Percentiles rank a stretch among this genome's conserved stretches.
phyloP scores from a whole-genome alignment of 2,797 vertebrate species.

The Graptemys geographica region DNA sequence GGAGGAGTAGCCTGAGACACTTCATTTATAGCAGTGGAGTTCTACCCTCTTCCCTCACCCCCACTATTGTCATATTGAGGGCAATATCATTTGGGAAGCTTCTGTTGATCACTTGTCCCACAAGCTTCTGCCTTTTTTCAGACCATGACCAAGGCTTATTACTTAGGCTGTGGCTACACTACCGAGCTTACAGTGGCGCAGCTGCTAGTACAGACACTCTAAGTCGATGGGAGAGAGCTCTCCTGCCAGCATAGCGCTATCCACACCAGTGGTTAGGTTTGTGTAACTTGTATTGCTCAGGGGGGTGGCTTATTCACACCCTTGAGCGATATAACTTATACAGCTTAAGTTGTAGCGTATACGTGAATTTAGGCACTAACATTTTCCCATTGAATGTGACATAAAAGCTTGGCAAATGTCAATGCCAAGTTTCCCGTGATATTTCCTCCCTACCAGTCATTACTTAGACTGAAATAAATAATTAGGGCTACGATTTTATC shows the following conservation, averaged over 20 bases:
- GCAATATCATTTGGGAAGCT: background rate
- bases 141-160: background rate
- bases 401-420: background rate
- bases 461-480: background rate
- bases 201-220: background rate
- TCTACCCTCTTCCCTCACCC: background rate
- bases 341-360: background rate
- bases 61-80: background rate
- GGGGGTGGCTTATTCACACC: background rate
- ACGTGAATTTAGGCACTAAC: background rate
- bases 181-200: background rate
- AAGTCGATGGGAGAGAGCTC: background rate
- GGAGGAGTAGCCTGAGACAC: background rate
- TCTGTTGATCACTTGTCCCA: background rate
- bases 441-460: background rate
- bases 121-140: rapidly evolving
- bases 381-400: background rate
- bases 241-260: background rate
- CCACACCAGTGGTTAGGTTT: background rate
- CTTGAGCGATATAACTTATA: background rate
- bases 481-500: no score
- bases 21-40: background rate
- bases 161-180: background rate
- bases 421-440: background rate
- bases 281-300: background rate